These are phyloP conservation scores for Empidonax alnorum DNA, from an alignment of 2,113 vertebrate species.

Conservation along the genomic window DNA sequence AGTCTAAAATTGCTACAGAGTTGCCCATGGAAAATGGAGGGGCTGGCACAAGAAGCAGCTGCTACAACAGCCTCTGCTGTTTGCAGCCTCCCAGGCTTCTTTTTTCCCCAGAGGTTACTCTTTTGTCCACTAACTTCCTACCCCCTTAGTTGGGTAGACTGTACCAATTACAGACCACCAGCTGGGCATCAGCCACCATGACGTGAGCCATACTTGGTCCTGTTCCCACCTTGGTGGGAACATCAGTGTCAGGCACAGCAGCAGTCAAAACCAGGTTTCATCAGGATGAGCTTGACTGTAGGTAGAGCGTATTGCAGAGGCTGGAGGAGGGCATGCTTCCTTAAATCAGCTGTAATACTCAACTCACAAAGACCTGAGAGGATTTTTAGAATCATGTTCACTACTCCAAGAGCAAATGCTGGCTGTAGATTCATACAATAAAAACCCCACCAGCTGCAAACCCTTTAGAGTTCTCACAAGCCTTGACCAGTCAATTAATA, in stretches of 20 bases:
- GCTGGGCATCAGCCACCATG: neutral
- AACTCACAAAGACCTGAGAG: neutral
- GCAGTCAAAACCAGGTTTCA: neutral
- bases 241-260: neutral
- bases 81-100: neutral
- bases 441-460: neutral
- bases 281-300: neutral
- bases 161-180: too few relatives aligned
- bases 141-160: fast-evolving
- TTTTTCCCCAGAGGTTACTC: neutral
- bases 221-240: neutral
- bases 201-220: neutral
- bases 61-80: neutral
- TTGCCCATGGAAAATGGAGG: neutral
- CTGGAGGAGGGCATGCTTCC: neutral
- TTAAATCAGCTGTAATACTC: neutral
- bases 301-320: neutral
- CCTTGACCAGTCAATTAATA: neutral
- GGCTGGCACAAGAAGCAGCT: neutral
- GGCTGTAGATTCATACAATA: neutral
- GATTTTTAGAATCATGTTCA: neutral
- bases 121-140: neutral
- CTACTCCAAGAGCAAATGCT: neutral
- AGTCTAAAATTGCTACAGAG: neutral
- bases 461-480: neutral